Evolutionary conservation across 2,888 invertebrate species (phyloP).

Genomic region (Perithous albicinctus): DNA sequence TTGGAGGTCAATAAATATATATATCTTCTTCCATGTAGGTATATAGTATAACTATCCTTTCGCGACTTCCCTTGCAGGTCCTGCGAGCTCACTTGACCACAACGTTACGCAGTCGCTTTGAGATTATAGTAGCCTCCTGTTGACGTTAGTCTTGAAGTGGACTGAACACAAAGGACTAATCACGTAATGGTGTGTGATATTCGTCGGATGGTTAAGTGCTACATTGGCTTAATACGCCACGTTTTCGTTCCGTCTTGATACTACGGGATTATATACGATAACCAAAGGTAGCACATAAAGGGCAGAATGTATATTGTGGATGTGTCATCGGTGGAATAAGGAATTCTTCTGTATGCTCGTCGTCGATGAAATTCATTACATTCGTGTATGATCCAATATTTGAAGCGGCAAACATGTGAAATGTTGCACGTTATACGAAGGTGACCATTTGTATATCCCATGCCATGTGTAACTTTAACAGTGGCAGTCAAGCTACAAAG

Average conservation of each 20-base stretch:
- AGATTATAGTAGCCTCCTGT: slow-evolving; percentile 61
- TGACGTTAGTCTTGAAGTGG: slow-evolving; percentile 66
- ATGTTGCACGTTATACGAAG: no score
- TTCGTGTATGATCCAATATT: neutral
- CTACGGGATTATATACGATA: neutral
- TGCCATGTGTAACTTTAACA: no score
- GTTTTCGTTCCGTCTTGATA: neutral
- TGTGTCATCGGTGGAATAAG: neutral
- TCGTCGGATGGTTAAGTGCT: neutral
- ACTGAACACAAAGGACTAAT: slow-evolving; percentile 71
- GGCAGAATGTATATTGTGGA: neutral
- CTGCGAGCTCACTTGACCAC: neutral
- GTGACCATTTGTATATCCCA: no score
- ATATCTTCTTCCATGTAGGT: neutral
- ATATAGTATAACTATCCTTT: neutral
- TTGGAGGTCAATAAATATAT: neutral
- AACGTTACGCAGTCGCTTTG: neutral
- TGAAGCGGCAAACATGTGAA: neutral
- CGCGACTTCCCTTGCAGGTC: neutral
- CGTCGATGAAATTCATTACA: no score
- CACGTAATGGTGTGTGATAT: slow-evolving; percentile 70
- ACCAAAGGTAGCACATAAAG: neutral
- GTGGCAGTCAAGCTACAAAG: no score
- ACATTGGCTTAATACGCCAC: neutral
- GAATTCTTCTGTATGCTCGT: no score